A percentile compares a stretch with the other conserved stretches of the same genome.
phyloP scores from a whole-genome alignment of 2,113 vertebrate species.

The Hepsetus odoe region DNA sequence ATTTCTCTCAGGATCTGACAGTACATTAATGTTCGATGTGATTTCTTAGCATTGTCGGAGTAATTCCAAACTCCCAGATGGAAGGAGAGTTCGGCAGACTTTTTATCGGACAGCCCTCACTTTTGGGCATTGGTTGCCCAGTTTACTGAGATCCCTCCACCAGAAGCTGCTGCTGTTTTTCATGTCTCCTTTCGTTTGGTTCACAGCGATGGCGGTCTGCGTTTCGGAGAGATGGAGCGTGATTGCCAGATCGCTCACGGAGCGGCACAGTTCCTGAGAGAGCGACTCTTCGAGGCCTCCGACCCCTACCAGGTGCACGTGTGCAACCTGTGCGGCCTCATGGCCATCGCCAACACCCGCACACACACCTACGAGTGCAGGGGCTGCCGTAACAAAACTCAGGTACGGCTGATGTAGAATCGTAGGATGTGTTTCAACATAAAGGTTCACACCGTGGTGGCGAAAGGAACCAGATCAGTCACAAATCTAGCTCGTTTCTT shows the following conservation, averaged over 20 bases:
- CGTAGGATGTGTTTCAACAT: no score
- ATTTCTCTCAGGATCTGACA: no score
- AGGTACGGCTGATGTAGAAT: slow-evolving; percentile 82
- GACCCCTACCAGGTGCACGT: slow-evolving; percentile 98
- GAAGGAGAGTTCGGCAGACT: not conserved
- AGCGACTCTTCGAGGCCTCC: slow-evolving; percentile 94
- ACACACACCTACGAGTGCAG: slow-evolving; percentile 97
- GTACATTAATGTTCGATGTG: not conserved
- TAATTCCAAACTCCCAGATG: no score
- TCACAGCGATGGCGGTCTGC: slow-evolving; percentile 90
- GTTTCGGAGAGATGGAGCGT: slow-evolving; percentile 98
- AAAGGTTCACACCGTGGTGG: no score
- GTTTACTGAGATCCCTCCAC: no score
- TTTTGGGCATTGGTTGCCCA: not conserved
- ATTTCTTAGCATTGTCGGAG: not conserved
- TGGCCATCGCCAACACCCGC: slow-evolving; percentile 97
- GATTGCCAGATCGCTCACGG: slow-evolving; percentile 99
- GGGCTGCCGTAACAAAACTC: slow-evolving; percentile 97
- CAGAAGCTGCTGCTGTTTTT: not conserved
- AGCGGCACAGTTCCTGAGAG: slow-evolving; percentile 93
- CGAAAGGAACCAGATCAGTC: no score
- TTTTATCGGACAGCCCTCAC: no score
- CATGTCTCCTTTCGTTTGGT: not conserved
- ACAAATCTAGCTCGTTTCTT: no score
- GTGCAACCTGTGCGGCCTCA: slow-evolving; percentile 96